These are phyloP conservation scores for Leucophenga maculata DNA, from an alignment of 2,888 invertebrate genomes.

Conservation along the genomic window DNA sequence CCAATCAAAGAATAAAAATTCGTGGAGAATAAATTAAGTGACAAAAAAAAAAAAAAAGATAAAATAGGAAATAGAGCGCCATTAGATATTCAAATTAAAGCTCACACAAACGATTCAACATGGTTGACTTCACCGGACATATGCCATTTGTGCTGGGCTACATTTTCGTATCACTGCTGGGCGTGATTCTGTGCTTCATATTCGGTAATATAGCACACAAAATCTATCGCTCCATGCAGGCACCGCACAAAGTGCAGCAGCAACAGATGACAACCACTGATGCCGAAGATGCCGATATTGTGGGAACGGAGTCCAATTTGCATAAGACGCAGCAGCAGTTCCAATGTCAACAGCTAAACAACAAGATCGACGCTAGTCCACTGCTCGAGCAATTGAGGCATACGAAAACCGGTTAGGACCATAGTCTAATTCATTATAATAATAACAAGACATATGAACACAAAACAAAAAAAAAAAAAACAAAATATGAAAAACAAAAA, in stretches of 20 bases:
- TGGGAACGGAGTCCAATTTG: not conserved
- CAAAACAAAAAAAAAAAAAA: not conserved
- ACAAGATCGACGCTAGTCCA: not conserved
- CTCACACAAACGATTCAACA: conserved; percentile 25
- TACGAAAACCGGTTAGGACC: conserved; percentile 20
- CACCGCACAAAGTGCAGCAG: conserved; percentile 15
- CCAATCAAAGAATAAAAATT: not conserved
- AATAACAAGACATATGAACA: not conserved
- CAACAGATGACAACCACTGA: not conserved
- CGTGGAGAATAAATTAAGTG: conserved; percentile 11
- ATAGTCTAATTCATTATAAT: not conserved
- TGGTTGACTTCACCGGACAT: conserved; percentile 68
- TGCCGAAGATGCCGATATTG: conserved; percentile 25
- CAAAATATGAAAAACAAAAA: not conserved
- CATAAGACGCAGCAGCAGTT: conserved; percentile 2
- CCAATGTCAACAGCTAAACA: conserved; percentile 9
- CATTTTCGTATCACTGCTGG: conserved; percentile 66
- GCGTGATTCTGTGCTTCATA: conserved; percentile 68
- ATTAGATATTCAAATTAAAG: conserved; percentile 20
- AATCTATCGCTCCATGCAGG: conserved; percentile 53
- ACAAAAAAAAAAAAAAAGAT: conserved; percentile 39
- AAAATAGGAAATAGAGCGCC: conserved; percentile 14
- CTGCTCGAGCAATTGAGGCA: conserved; percentile 1
- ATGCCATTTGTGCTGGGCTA: conserved; percentile 69
- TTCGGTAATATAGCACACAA: conserved; percentile 69